These are phyloP conservation scores for Archips crataeganus DNA, from an alignment of 2,888 invertebrate genomes.

Conservation along the genomic window DNA sequence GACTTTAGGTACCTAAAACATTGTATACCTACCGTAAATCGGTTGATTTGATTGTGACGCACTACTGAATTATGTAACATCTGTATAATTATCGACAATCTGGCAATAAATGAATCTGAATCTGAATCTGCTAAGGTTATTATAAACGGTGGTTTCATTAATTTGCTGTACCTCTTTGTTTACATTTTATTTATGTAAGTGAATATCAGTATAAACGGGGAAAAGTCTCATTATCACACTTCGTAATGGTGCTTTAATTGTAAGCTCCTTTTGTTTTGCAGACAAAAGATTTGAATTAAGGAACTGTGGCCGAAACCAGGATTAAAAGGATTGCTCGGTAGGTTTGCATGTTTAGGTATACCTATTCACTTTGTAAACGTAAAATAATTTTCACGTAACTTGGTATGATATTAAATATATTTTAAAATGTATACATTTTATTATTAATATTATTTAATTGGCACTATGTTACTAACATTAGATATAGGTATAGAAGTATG, in stretches of 20 bases:
- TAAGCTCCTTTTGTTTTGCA: slow-evolving; percentile 53
- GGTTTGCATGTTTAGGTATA: neutral
- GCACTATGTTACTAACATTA: too few relatives aligned
- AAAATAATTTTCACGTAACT: neutral
- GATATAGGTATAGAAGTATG: too few relatives aligned
- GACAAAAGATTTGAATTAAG: slow-evolving; percentile 55
- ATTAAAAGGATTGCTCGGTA: slow-evolving; percentile 17
- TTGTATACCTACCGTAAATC: too few relatives aligned
- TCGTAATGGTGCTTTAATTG: slow-evolving; percentile 56
- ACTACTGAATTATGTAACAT: too few relatives aligned
- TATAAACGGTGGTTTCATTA: neutral
- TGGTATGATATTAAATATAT: too few relatives aligned
- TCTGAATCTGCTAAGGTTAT: neutral
- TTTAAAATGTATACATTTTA: too few relatives aligned
- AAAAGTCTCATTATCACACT: slow-evolving; percentile 58
- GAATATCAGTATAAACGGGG: slow-evolving; percentile 48
- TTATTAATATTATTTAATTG: too few relatives aligned
- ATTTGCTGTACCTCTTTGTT: slow-evolving; percentile 1
- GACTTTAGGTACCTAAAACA: too few relatives aligned
- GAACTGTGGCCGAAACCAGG: slow-evolving; percentile 39
- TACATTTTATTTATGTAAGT: slow-evolving; percentile 41
- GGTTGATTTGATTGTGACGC: too few relatives aligned
- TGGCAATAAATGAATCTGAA: too few relatives aligned
- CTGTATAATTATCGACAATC: too few relatives aligned
- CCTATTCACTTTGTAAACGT: too few relatives aligned